Evolutionary conservation across 2,888 invertebrate genomes (phyloP).

Genomic region (Xanthorhoe spadicearia): DNA sequence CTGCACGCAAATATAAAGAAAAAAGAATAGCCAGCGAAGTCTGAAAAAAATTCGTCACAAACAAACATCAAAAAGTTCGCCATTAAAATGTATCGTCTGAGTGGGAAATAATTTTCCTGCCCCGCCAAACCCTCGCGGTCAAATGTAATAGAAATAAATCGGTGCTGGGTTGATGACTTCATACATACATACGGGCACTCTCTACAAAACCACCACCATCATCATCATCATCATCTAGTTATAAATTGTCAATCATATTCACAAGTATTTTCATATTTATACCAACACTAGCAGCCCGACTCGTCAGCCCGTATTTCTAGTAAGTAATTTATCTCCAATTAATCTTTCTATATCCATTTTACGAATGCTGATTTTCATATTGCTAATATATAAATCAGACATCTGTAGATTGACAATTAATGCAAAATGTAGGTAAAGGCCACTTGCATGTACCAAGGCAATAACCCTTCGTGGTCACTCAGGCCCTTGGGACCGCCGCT

Average conservation of each 20-base stretch:
- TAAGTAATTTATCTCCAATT: too few relatives aligned
- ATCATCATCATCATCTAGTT: background rate
- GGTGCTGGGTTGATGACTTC: conserved; percentile 38
- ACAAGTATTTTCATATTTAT: too few relatives aligned
- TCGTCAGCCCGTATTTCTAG: too few relatives aligned
- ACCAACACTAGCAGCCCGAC: too few relatives aligned
- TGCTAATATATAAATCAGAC: too few relatives aligned
- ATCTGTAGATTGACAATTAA: too few relatives aligned
- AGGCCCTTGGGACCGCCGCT: conserved; percentile 28
- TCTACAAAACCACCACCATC: background rate
- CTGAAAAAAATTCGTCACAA: background rate
- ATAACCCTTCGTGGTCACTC: conserved; percentile 28
- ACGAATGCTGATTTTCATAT: too few relatives aligned
- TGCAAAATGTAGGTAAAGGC: too few relatives aligned
- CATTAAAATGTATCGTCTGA: conserved; percentile 17
- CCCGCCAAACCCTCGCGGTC: conserved; percentile 46
- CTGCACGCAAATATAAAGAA: background rate
- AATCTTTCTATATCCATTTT: too few relatives aligned
- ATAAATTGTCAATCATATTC: background rate
- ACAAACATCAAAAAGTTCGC: conserved; percentile 8
- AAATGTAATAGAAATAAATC: conserved; percentile 66
- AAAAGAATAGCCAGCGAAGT: background rate
- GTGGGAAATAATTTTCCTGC: conserved; percentile 31
- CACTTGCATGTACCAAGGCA: conserved; percentile 1
- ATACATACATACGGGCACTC: background rate